Percentiles rank a stretch among this genome's conserved stretches.
Evolutionary conservation across 2,113 vertebrate species (phyloP).

Genomic region (Brachyhypopomus gauderio): DNA sequence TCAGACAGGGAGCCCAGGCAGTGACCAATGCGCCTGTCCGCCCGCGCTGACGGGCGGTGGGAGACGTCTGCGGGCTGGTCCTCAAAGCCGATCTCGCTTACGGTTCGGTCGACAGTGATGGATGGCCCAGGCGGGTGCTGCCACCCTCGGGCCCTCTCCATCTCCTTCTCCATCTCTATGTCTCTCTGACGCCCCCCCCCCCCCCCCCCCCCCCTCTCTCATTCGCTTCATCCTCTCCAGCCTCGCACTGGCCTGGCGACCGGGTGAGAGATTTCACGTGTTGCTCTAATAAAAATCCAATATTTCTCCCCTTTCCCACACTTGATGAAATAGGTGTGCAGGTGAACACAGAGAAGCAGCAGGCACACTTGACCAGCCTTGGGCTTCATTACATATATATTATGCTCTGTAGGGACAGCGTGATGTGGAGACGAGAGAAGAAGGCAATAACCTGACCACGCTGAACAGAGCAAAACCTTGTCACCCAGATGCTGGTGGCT

Average conservation of each 20-base stretch:
- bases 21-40: constrained; percentile 4
- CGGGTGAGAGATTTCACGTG: constrained; percentile 52
- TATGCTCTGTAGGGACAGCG: constrained; percentile 62
- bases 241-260: constrained; percentile 28
- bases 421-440: constrained; percentile 43
- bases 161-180: not conserved
- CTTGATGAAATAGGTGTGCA: constrained; percentile 60
- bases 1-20: not conserved
- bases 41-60: not conserved
- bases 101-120: constrained; percentile 34
- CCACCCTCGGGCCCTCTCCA: constrained; percentile 18
- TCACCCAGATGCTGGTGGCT: not conserved
- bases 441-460: constrained; percentile 40
- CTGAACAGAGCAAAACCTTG: constrained; percentile 4
- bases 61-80: not conserved
- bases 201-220: not conserved
- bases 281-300: constrained; percentile 66
- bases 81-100: constrained; percentile 32
- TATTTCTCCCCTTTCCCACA: constrained; percentile 60
- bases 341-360: constrained; percentile 48
- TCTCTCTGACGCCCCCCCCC: not conserved
- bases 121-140: constrained; percentile 30
- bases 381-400: constrained; percentile 67
- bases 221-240: not conserved
- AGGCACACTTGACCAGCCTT: constrained; percentile 63